These are phyloP conservation scores for Lepidurus couesii DNA, from an alignment of 1,140 invertebrate species.

Conservation along the genomic window DNA sequence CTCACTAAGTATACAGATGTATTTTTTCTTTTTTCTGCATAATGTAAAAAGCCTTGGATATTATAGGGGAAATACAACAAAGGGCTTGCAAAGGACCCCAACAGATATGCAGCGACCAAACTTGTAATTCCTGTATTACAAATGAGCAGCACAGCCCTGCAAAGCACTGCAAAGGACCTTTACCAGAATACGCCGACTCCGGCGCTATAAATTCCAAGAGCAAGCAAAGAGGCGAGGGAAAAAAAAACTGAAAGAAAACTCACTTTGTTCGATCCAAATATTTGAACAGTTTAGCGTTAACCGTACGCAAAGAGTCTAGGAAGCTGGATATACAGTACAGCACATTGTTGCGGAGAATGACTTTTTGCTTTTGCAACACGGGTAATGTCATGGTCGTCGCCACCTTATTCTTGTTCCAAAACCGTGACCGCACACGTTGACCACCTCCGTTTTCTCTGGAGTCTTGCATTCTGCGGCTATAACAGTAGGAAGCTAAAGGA, in stretches of 20 bases:
- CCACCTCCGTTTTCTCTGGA: neutral
- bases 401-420: neutral
- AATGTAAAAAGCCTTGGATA: neutral
- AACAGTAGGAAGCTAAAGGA: neutral
- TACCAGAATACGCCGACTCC: neutral
- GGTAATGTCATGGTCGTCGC: neutral
- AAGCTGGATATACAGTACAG: too few relatives aligned
- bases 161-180: neutral
- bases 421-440: conserved; percentile 12
- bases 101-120: neutral
- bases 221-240: neutral
- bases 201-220: neutral
- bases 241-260: neutral
- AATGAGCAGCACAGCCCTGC: neutral
- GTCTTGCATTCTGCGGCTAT: neutral
- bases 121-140: conserved; percentile 4
- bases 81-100: neutral
- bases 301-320: too few relatives aligned
- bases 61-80: neutral
- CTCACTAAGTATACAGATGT: too few relatives aligned
- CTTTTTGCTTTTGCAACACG: neutral
- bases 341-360: neutral
- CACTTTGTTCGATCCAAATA: too few relatives aligned
- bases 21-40: neutral
- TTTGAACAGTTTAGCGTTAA: too few relatives aligned